Conservation (phyloP, 2,113 vertebrate species). For the Chamaea fasciata region DNA sequence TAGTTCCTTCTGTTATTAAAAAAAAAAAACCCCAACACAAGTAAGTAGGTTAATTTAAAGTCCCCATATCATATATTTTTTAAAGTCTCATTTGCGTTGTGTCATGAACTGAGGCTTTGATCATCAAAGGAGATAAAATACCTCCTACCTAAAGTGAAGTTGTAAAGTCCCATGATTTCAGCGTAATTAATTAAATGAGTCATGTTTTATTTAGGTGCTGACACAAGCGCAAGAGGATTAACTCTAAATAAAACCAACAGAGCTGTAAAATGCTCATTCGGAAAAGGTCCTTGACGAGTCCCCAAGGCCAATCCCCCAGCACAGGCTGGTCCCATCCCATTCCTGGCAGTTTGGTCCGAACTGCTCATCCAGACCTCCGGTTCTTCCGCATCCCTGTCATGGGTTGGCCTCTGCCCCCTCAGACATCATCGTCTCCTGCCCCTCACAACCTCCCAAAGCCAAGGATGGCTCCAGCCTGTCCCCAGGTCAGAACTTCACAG, state of each 20-base stretch:
- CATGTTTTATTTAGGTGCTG: background rate
- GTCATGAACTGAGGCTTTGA: background rate
- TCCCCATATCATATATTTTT: background rate
- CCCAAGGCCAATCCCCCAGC: background rate
- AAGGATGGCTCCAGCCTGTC: background rate
- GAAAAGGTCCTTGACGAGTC: background rate
- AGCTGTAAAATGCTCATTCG: background rate
- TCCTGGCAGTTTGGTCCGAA: rapidly evolving
- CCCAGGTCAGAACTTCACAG: background rate
- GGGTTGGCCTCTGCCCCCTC: background rate
- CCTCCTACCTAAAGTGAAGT: background rate
- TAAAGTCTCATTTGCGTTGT: background rate
- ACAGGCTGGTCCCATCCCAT: rapidly evolving
- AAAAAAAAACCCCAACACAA: background rate
- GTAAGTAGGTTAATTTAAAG: background rate
- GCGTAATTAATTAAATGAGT: background rate
- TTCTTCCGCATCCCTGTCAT: background rate
- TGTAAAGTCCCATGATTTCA: background rate
- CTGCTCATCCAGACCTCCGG: rapidly evolving
- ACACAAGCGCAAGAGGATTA: background rate
- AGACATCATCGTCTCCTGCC: background rate
- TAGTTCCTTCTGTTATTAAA: background rate
- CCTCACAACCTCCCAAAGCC: background rate
- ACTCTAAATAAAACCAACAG: background rate
- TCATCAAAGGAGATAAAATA: background rate